These are phyloP conservation scores for Epinephelus fuscoguttatus DNA, from an alignment of 2,113 vertebrate species.

Conservation along the genomic window DNA sequence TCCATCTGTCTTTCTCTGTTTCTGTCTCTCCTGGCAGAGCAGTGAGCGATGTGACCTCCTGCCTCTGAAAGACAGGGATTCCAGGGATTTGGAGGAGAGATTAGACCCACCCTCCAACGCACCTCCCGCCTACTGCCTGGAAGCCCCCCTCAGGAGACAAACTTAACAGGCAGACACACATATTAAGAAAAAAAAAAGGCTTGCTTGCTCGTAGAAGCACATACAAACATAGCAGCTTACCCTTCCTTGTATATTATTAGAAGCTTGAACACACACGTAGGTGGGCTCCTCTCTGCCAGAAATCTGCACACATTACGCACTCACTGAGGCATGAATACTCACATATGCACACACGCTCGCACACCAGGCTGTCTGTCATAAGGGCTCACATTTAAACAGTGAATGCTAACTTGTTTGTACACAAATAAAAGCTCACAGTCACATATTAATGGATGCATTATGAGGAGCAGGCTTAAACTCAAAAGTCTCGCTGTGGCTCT, in stretches of 20 bases:
- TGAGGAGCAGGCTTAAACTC: neutral
- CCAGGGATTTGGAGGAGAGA: constrained; percentile 64
- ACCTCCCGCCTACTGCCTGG: constrained; percentile 32
- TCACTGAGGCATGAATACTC: constrained; percentile 30
- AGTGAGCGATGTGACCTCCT: constrained; percentile 64
- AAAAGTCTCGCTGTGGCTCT: neutral
- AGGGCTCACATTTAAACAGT: constrained; percentile 12
- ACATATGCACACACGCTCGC: constrained; percentile 43
- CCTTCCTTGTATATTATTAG: constrained; percentile 29
- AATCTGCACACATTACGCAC: constrained; percentile 28
- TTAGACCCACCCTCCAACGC: constrained; percentile 30
- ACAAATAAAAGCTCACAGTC: constrained; percentile 16
- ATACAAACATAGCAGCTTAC: constrained; percentile 26
- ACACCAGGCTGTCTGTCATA: constrained; percentile 31
- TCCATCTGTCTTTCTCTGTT: constrained; percentile 51
- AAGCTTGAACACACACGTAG: constrained; percentile 34
- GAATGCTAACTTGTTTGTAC: constrained; percentile 7
- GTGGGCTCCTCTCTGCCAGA: constrained; percentile 44
- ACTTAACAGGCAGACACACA: constrained; percentile 27
- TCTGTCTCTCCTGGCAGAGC: constrained; percentile 52
- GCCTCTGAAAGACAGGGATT: constrained; percentile 65
- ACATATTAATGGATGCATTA: constrained; percentile 9
- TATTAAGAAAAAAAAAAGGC: constrained; percentile 21
- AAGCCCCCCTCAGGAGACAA: constrained; percentile 51
- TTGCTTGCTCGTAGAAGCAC: constrained; percentile 22